phyloP scores from a whole-genome alignment of 2,113 vertebrate genomes.

The Lipotes vexillifer region DNA sequence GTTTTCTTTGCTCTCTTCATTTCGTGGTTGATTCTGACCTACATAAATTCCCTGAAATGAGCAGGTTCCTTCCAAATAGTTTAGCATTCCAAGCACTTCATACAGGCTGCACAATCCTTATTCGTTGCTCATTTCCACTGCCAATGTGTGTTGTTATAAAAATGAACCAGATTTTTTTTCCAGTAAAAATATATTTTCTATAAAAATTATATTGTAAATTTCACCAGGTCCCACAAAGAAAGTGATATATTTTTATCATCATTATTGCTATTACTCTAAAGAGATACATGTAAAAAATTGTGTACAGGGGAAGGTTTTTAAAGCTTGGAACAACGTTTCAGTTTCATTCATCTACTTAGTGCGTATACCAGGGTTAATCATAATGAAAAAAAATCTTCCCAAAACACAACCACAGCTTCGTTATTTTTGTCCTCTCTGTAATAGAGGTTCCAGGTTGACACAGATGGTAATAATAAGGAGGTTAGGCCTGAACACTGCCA shows the following conservation, averaged over 20 bases:
- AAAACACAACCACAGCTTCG: conserved; percentile 22
- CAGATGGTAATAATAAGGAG: conserved; percentile 74
- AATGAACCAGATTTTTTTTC: conserved; percentile 17
- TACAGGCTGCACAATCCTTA: conserved; percentile 53
- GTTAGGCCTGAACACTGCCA: conserved; percentile 65
- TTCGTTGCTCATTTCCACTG: conserved; percentile 48
- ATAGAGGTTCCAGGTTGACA: conserved; percentile 68
- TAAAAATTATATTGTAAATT: conserved; percentile 39
- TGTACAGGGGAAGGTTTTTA: neutral
- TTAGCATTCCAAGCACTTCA: conserved; percentile 67
- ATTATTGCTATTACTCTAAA: neutral
- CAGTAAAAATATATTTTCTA: conserved; percentile 43
- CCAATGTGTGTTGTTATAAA: conserved; percentile 54
- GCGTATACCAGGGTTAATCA: neutral
- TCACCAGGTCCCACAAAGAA: neutral
- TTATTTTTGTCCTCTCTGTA: conserved; percentile 48
- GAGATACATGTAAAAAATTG: neutral
- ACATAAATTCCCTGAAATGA: conserved; percentile 80
- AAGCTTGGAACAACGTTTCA: neutral
- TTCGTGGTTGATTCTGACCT: conserved; percentile 70
- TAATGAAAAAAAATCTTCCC: neutral
- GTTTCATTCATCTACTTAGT: conserved; percentile 22
- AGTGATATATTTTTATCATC: neutral
- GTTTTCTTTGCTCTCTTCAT: conserved; percentile 69
- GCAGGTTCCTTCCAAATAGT: conserved; percentile 69